A percentile compares a stretch with the other conserved stretches of the same genome.
phyloP scores from a whole-genome alignment of 2,797 vertebrate species.

The Taeniopygia guttata region DNA sequence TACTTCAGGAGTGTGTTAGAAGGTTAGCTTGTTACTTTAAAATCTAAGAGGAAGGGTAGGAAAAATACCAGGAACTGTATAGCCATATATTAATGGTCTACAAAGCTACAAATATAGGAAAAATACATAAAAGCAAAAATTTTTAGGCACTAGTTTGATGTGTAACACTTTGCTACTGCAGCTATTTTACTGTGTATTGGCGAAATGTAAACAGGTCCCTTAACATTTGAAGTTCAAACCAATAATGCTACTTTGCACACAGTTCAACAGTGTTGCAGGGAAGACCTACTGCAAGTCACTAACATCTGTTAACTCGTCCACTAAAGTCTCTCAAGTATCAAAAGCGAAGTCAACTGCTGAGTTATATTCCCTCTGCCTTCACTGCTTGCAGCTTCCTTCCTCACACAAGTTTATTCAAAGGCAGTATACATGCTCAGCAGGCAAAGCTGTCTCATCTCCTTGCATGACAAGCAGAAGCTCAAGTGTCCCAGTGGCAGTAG shows the following conservation, averaged over 20 bases:
- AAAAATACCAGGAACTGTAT: not conserved
- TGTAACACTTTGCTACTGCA: not conserved
- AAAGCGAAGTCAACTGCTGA: not conserved
- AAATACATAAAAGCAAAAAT: not conserved
- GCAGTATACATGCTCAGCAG: not conserved
- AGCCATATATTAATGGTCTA: not conserved
- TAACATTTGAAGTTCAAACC: not conserved
- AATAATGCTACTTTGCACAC: not conserved
- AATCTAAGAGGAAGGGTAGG: not conserved
- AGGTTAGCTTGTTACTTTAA: not conserved
- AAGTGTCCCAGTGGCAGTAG: not conserved
- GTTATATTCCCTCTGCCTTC: not conserved
- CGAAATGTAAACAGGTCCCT: not conserved
- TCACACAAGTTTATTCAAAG: not conserved
- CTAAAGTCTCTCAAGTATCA: not conserved
- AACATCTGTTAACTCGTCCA: not conserved
- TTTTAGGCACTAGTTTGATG: not conserved
- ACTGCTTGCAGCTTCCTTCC: not conserved
- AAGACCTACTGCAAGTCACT: not conserved
- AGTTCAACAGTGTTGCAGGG: not conserved
- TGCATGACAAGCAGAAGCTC: not conserved
- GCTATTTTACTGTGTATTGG: not conserved
- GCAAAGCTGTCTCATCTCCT: not conserved
- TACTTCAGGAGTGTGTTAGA: not conserved
- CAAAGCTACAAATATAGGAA: not conserved